Percentiles rank a stretch among this genome's conserved stretches.
These are phyloP conservation scores for Cisticola juncidis DNA, from an alignment of 2,113 vertebrate genomes.

Conservation along the genomic window DNA sequence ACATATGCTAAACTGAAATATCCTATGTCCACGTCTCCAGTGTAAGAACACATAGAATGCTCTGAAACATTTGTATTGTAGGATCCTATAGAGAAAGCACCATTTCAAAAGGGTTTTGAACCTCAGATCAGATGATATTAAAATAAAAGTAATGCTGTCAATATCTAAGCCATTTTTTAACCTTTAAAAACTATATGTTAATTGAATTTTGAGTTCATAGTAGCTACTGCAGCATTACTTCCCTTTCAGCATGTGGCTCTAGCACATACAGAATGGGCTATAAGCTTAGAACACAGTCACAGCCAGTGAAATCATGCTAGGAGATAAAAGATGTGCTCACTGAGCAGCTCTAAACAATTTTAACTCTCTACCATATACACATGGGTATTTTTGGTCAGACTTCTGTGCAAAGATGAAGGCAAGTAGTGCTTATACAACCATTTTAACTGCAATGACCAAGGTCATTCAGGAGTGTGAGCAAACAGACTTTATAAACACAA, in stretches of 20 bases:
- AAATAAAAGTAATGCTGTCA: not conserved
- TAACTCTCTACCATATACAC: not conserved
- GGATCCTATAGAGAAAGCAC: not conserved
- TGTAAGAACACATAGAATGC: not conserved
- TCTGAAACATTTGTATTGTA: not conserved
- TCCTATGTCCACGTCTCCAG: not conserved
- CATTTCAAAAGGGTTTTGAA: not conserved
- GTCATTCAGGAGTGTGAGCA: not conserved
- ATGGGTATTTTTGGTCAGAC: not conserved
- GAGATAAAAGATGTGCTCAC: not conserved
- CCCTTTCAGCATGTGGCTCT: not conserved
- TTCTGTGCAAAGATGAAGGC: not conserved
- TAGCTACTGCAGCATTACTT: not conserved
- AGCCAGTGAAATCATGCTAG: not conserved
- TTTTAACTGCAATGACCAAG: not conserved
- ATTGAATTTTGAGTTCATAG: not conserved
- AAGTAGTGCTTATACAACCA: not conserved
- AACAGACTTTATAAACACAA: not conserved
- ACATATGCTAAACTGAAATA: not conserved
- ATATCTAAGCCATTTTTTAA: not conserved
- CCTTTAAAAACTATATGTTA: not conserved
- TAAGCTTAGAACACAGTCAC: not conserved
- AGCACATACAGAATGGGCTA: not conserved
- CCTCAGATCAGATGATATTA: not conserved
- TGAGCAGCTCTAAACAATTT: not conserved